These are phyloP conservation scores for Pipa parva DNA, from an alignment of 2,113 vertebrate genomes.

Conservation along the genomic window DNA sequence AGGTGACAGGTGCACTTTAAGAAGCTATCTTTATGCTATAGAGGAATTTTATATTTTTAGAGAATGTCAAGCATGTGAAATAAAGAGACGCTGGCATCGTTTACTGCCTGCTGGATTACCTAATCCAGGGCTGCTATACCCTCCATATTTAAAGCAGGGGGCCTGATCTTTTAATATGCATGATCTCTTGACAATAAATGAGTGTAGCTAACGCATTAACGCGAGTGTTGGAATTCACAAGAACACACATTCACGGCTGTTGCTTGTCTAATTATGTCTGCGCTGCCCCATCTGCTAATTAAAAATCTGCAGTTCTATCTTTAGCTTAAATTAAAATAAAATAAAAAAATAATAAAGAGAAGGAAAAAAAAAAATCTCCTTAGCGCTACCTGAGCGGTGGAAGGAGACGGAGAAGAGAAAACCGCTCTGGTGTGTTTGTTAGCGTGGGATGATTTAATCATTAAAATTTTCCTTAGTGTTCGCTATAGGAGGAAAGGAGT, in stretches of 20 bases:
- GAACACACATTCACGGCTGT: slow-evolving; percentile 22
- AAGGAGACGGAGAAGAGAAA: slow-evolving; percentile 1
- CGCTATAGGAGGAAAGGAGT: not conserved
- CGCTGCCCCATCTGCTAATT: slow-evolving; percentile 37
- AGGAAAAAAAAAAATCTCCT: not conserved
- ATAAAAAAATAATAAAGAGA: slow-evolving; percentile 1
- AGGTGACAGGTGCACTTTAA: too few relatives aligned
- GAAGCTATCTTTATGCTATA: too few relatives aligned
- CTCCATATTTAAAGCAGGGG: not conserved
- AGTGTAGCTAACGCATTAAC: slow-evolving; percentile 21
- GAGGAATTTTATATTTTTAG: not conserved
- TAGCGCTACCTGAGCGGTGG: not conserved
- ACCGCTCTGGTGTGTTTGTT: not conserved
- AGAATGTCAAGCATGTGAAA: not conserved
- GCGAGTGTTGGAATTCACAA: slow-evolving; percentile 35
- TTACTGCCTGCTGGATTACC: not conserved
- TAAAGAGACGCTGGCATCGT: too few relatives aligned
- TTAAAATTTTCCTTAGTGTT: not conserved
- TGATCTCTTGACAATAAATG: slow-evolving; percentile 17
- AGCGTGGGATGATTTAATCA: not conserved
- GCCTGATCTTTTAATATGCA: slow-evolving; percentile 20
- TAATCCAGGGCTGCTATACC: not conserved
- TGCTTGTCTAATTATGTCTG: slow-evolving; percentile 19
- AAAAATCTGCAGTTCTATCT: slow-evolving; percentile 32
- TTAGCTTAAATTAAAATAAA: slow-evolving; percentile 2